Percentiles rank a stretch among this genome's conserved stretches.
Evolutionary conservation across 2,113 vertebrate genomes (phyloP).

Genomic region (Semnornis frantzii): DNA sequence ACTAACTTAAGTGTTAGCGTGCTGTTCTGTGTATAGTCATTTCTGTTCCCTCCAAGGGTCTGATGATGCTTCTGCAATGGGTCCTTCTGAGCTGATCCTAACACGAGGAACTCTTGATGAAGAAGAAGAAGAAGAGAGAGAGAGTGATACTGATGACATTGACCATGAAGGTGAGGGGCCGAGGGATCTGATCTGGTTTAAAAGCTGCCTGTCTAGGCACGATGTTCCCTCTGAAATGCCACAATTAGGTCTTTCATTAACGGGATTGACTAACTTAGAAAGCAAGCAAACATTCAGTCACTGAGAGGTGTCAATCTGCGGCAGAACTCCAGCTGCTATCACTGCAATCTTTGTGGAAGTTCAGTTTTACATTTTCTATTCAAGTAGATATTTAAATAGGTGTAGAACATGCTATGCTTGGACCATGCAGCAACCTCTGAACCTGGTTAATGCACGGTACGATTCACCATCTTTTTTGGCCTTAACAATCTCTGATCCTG

Average conservation of each 20-base stretch:
- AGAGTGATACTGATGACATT: slow-evolving; percentile 91
- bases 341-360: not conserved
- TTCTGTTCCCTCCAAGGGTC: slow-evolving; percentile 41
- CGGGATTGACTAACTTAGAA: not conserved
- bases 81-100: slow-evolving; percentile 91
- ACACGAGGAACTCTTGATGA: slow-evolving; percentile 83
- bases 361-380: not conserved
- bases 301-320: not conserved
- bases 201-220: not conserved
- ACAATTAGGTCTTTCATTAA: not conserved
- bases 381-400: not conserved
- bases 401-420: not conserved
- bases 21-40: not conserved
- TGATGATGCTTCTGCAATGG: slow-evolving; percentile 47
- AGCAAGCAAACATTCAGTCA: not conserved
- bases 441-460: not conserved
- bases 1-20: not conserved
- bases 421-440: not conserved
- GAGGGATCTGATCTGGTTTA: not conserved
- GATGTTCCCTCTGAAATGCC: not conserved
- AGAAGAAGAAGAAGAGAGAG: slow-evolving; percentile 79
- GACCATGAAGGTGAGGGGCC: slow-evolving; percentile 86
- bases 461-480: not conserved
- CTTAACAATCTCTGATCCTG: not conserved
- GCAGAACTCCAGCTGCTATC: not conserved